Conservation (phyloP, 2,888 invertebrate genomes). For the Lasioglossum lativentre region DNA sequence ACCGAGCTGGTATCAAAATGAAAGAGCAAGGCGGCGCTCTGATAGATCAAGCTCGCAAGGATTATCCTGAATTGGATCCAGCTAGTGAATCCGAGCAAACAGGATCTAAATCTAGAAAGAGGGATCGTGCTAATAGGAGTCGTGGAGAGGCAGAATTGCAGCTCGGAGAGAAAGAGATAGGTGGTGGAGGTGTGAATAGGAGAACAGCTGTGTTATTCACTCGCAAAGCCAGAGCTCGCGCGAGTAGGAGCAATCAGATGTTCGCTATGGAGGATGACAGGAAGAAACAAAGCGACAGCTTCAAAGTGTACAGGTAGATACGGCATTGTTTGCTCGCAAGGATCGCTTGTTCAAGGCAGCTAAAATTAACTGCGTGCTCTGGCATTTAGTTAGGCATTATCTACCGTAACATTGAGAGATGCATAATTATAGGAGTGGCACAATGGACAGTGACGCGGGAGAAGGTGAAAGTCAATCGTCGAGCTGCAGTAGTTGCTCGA, state of each 20-base stretch:
- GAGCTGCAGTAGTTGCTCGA: constrained; percentile 83
- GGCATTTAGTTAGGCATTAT: neutral
- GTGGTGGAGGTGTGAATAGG: constrained; percentile 87
- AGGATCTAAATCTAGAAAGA: constrained; percentile 77
- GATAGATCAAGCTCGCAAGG: constrained; percentile 92
- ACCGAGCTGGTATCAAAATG: constrained; percentile 95
- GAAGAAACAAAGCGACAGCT: constrained; percentile 83
- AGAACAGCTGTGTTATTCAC: constrained; percentile 92
- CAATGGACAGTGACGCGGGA: constrained; percentile 81
- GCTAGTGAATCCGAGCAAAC: constrained; percentile 60
- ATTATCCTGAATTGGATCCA: constrained; percentile 84
- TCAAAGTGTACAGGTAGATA: constrained; percentile 80
- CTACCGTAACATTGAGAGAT: neutral
- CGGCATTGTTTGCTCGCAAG: neutral
- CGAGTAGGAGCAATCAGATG: constrained; percentile 83
- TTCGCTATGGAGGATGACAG: constrained; percentile 71
- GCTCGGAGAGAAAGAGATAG: constrained; percentile 77
- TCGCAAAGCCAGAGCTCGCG: constrained; percentile 88
- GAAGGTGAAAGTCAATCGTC: constrained; percentile 83
- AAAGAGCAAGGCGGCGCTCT: constrained; percentile 94
- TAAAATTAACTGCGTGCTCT: neutral
- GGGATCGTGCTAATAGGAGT: constrained; percentile 79
- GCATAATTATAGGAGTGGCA: constrained; percentile 75
- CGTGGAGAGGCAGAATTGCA: constrained; percentile 77
- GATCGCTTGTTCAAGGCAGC: neutral